These are phyloP conservation scores for Bagarius yarrelli DNA, from an alignment of 2,113 vertebrate species.

Conservation along the genomic window DNA sequence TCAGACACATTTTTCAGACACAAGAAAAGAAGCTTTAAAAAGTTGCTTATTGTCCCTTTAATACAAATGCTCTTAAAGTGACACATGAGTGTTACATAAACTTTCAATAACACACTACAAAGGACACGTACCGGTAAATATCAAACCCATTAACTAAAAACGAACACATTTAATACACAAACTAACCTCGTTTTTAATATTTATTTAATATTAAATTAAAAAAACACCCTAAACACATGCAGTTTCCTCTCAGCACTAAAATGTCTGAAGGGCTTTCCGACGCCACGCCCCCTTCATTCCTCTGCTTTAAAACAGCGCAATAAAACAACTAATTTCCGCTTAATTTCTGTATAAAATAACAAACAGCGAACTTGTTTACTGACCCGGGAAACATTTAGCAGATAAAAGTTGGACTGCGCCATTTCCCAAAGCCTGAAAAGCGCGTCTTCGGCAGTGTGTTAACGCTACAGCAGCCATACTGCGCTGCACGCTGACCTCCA, in stretches of 20 bases:
- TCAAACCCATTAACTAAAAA: neutral
- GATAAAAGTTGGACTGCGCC: slow-evolving; percentile 54
- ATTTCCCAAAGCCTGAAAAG: slow-evolving; percentile 60
- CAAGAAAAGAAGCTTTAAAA: neutral
- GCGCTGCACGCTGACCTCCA: slow-evolving; percentile 47
- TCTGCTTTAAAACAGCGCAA: neutral
- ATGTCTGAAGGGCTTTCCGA: slow-evolving; percentile 37
- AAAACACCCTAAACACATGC: neutral
- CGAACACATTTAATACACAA: neutral
- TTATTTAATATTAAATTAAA: neutral
- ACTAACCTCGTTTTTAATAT: neutral
- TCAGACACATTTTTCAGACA: neutral
- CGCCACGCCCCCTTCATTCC: slow-evolving; percentile 64
- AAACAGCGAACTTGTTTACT: slow-evolving; percentile 33
- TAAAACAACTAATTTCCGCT: too few species aligned
- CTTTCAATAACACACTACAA: neutral
- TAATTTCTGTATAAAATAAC: fast-evolving
- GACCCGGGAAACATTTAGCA: slow-evolving; percentile 59
- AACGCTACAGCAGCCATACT: slow-evolving; percentile 72
- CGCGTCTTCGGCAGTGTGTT: slow-evolving; percentile 66
- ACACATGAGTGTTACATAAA: neutral
- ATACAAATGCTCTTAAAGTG: neutral
- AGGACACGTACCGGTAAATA: neutral
- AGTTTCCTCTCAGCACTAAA: neutral
- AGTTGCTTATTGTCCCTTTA: neutral